Base-by-base conservation (phyloP, 2,888 invertebrate species). In the Hydropsyche betteni region DNA sequence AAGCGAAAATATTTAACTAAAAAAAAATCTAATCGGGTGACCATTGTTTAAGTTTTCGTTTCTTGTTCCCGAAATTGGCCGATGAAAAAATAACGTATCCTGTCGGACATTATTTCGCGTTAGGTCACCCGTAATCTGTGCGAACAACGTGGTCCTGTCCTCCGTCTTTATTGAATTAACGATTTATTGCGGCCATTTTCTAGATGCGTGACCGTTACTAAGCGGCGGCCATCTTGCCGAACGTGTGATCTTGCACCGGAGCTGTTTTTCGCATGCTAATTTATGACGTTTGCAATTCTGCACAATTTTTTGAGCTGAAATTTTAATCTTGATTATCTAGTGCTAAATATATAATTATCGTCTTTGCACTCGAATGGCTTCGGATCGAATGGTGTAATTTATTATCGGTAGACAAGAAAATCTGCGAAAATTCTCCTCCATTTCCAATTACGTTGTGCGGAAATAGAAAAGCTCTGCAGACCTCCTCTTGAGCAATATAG, bases 91-190 rank as follows among this genome's bases (percentile, higher is more conserved):
- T 36, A 69, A 12, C 16, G 68, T 64, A 14, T 14, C 12, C 36
- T n/a, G 58, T 16, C 52, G 75, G 73, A 44, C 68, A 68, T 36
- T 73, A 72, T 75, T 71, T 75, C 69, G 68, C 68, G 64, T 68
- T 51, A 71, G 38, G 53, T 38, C 52, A 72, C 50, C 34, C 74
- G 74, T 69, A 77, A 77, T 77, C 77, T 77, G 68, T 44, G 58
- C 75, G 74, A 34, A 38, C 33, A 71, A 55, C 58, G 75, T 73
- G 73, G 58, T 73, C 34, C 44, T 44, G 44, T 44, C 24, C 71
- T 68, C 50, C 64, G 73, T 77, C 69, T 72, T 77, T 77, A 77
- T 77, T 77, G 77, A 77, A 77, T 77, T 76, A 77, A 74, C 77
- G 76, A 77, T 77, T 77, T 77, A 77, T 77, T 69, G 58, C 61